A percentile compares a stretch with the other conserved stretches of the same genome.
These are phyloP conservation scores for Epiblema foenella DNA, from an alignment of 2,888 invertebrate genomes.

Conservation along the genomic window DNA sequence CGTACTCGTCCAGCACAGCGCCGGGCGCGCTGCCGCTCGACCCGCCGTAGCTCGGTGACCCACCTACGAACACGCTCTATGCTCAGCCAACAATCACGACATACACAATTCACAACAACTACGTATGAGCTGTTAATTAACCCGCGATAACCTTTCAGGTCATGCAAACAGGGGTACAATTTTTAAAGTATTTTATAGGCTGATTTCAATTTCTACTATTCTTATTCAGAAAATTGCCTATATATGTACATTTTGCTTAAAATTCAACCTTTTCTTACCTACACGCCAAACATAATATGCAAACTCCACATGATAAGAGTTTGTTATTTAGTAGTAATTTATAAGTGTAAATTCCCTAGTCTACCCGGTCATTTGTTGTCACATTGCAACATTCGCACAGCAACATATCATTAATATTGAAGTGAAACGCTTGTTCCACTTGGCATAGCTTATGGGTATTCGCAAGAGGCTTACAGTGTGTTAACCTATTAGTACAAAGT, in stretches of 20 bases:
- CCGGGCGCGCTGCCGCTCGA: slow-evolving; percentile 50
- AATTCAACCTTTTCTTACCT: neutral
- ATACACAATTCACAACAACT: neutral
- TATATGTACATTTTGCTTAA: neutral
- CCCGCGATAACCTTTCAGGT: neutral
- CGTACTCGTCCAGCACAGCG: slow-evolving; percentile 61
- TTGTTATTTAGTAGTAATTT: neutral
- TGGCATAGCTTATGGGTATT: slow-evolving; percentile 9
- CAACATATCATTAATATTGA: neutral
- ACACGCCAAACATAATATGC: neutral
- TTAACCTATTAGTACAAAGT: neutral
- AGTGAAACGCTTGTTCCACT: slow-evolving; percentile 6
- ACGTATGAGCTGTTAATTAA: neutral
- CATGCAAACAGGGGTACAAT: neutral
- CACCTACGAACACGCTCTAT: slow-evolving; percentile 54
- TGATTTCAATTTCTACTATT: too few species aligned
- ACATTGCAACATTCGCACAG: slow-evolving; percentile 14
- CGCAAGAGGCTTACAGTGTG: slow-evolving; percentile 1
- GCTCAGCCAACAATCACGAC: slow-evolving; percentile 15
- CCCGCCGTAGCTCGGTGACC: slow-evolving; percentile 67
- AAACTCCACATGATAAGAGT: too few species aligned
- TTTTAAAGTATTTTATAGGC: neutral
- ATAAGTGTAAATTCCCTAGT: neutral
- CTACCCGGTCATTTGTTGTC: neutral
- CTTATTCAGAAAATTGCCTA: too few species aligned